Base-by-base conservation (phyloP, 2,113 vertebrate genomes). In the Lepus timidus region DNA sequence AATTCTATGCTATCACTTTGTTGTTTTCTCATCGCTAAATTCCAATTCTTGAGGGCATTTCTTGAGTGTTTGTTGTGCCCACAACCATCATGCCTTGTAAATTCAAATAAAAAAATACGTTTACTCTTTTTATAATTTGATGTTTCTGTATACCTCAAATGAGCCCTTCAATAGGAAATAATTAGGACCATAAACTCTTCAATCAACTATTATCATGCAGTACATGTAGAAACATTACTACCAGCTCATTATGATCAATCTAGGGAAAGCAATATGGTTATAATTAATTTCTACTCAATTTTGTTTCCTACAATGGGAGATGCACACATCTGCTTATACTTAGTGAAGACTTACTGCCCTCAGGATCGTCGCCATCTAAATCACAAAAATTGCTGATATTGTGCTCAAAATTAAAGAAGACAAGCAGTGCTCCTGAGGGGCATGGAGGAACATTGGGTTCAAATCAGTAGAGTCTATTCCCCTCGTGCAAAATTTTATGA, bases 211-310 rank as follows among this genome's bases (percentile, higher is more conserved):
- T 96, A 86, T 80, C 83, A 44, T 68, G 31, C 86, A 52, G 89
- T 87, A 14, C 12, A 84, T 75, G 0, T 65, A 82, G 79, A 89
- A 83, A 62, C 20, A 73, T 81, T 82, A 27, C 22, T 94, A 86
- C 71, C 29, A 93, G 49, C 52, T 95, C 65, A 92, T 85, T 51
- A 91, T 31, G 58, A 95, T 90, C 93, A 96, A 97, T 95, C 93
- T 88, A 27, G 92, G 79, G 76, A 68, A 90, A 80, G 76, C 39
- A 96, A 81, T 95, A 51, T 96, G 84, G 79, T 97, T 96, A 92
- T 93, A 96, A 96, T 96, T 97, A 97, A 95, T 97, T 95, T 89
- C 80, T 90, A 95, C 75, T 91, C 17, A 96, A 71, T 91, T 27
- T 55, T 65, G 65, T 96, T 97, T 94, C 93, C 95, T 95, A 80